phyloP scores from a whole-genome alignment of 2,888 invertebrate genomes.

The Brachyptera risi region DNA sequence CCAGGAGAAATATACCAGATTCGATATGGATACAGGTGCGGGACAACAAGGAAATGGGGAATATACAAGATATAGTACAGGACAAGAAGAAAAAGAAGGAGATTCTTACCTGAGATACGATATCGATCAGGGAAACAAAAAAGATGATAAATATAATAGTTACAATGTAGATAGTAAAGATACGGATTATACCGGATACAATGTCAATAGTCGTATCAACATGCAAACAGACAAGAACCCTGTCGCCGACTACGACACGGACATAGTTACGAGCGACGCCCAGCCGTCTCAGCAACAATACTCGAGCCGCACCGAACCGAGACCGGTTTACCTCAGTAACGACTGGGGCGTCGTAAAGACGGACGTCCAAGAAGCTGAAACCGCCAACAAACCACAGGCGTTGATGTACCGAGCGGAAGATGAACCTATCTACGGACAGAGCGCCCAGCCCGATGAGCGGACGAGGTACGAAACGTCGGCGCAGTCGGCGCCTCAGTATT shows the following conservation, averaged over 20 bases:
- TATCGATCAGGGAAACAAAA: not conserved
- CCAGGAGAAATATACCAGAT: not conserved
- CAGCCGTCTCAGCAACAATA: no score
- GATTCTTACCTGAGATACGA: constrained; percentile 2
- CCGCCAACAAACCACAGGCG: not conserved
- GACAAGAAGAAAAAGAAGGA: not conserved
- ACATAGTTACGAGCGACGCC: constrained; percentile 31
- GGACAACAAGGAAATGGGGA: no score
- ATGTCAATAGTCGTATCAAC: not conserved
- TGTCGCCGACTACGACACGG: constrained; percentile 37
- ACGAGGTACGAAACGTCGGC: not conserved
- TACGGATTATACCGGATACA: not conserved
- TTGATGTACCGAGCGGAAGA: not conserved
- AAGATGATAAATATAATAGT: not conserved
- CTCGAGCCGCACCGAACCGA: constrained; percentile 36
- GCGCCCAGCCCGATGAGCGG: not conserved
- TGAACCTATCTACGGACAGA: not conserved
- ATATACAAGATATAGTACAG: not conserved
- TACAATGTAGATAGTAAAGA: not conserved
- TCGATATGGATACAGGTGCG: not conserved
- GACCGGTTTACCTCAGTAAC: constrained; percentile 39
- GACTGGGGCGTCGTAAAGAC: constrained; percentile 17
- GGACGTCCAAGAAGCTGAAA: not conserved
- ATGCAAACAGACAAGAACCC: constrained; percentile 33
- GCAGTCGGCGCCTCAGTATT: constrained; percentile 12